Evolutionary conservation across 2,888 invertebrate genomes (phyloP), one percentile per base, ranked within the genome.

Genomic region (Cetonia aurata): DNA sequence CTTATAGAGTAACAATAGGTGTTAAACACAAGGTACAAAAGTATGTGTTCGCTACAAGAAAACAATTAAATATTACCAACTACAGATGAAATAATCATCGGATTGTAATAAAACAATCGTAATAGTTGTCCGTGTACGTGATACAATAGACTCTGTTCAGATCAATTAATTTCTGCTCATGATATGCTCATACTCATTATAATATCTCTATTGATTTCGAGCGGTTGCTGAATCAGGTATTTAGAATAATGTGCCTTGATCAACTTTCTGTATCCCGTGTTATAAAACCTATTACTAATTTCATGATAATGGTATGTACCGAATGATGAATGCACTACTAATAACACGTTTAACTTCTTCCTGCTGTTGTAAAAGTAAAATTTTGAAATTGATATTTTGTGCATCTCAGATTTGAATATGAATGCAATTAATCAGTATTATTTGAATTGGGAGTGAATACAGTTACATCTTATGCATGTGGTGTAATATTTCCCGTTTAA

Each of bases 401-500:
- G 10, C 8, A 37, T 37, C 6, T 8, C 10, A 3, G 1, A 37
- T 37, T 37, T 37, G 37, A 37, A 37, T 37, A 37, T 37, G 37
- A 37, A 37, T 37, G 37, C 6, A 37, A 37, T 37, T 37, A 37
- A 37, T 10, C 9, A 8, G 37, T 37, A 37, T 37, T 37, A 37
- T 37, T 37, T 37, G 9, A 8, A 37, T 37, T 37, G 37, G 2
- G 37, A 37, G 37, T 37, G 37, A 37, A 37, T 37, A 37, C 37
- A 37, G 37, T 37, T 37, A 37, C 37, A 37, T 37, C 37, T 37
- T 37, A 8, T 37, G 37, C 10, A 37, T 10, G 37, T 10, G 37
- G 37, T 10, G 37, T 57, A 57, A 57, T 57, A 42, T 42, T 37
- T 48, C 25, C 42, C 67, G 25, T 57, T 13, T 19, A 56, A 56